These are phyloP conservation scores for Brachyptera risi DNA, from an alignment of 2,888 invertebrate genomes.

Conservation along the genomic window DNA sequence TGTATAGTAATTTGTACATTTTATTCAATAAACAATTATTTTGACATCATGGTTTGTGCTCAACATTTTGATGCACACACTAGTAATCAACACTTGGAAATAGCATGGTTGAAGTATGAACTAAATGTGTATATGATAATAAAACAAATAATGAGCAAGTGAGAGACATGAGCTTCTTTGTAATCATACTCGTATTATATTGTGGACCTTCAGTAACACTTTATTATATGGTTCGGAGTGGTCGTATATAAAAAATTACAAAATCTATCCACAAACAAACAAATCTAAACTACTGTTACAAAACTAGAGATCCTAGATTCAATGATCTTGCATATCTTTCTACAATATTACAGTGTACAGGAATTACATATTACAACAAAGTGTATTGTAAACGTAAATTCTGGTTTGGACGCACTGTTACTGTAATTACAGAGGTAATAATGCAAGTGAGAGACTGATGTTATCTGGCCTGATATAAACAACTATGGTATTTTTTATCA, in stretches of 20 bases:
- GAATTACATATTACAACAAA: no score
- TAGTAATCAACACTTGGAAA: not conserved
- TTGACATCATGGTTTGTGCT: not conserved
- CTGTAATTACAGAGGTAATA: no score
- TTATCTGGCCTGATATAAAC: no score
- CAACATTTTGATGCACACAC: not conserved
- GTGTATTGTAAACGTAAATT: no score
- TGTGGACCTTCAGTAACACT: conserved; percentile 1
- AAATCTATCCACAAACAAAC: not conserved
- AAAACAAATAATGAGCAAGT: no score
- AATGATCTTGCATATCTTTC: not conserved
- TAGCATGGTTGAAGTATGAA: no score
- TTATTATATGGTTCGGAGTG: not conserved
- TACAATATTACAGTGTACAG: not conserved
- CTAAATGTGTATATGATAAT: not conserved
- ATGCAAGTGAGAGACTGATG: no score
- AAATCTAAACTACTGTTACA: not conserved
- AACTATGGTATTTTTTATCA: no score
- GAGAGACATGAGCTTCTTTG: no score
- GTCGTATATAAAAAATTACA: not conserved
- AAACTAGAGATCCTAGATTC: not conserved
- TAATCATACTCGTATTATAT: not conserved
- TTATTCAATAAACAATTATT: not conserved
- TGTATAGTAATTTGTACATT: not conserved
- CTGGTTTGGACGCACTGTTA: no score